Conservation (phyloP, 2,113 vertebrate genomes). For the Echinops telfairi region DNA sequence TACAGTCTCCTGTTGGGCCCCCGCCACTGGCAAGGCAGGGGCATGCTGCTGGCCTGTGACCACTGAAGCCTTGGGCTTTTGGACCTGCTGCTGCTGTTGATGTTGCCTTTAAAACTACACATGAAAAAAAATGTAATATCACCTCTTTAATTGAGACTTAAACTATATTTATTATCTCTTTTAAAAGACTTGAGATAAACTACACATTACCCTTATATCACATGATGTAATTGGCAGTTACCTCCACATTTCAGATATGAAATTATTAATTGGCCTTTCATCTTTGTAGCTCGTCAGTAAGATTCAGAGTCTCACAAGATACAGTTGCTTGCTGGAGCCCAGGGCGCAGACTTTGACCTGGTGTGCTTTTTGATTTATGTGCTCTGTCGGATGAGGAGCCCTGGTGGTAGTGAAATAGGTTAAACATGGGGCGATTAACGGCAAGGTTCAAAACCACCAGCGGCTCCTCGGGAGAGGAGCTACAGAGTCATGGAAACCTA, state of each 20-base stretch:
- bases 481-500: background rate
- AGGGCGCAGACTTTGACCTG: background rate
- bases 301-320: background rate
- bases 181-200: too few relatives aligned
- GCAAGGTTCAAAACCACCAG: background rate
- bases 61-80: too few relatives aligned
- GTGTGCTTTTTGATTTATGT: background rate
- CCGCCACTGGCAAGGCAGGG: rapidly evolving
- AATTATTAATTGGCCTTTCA: background rate
- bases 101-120: background rate
- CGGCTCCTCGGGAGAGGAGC: too few relatives aligned
- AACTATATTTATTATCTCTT: too few relatives aligned
- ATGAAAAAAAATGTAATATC: background rate
- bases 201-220: background rate
- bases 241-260: background rate
- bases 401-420: background rate
- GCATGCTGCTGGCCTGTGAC: background rate
- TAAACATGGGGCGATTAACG: background rate
- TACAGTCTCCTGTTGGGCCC: too few relatives aligned
- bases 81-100: background rate
- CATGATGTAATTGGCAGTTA: background rate
- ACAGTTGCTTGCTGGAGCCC: background rate
- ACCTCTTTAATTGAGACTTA: background rate
- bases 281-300: background rate
- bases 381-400: background rate